These are phyloP conservation scores for Argentina silus DNA, from an alignment of 2,797 vertebrate genomes.

Conservation along the genomic window DNA sequence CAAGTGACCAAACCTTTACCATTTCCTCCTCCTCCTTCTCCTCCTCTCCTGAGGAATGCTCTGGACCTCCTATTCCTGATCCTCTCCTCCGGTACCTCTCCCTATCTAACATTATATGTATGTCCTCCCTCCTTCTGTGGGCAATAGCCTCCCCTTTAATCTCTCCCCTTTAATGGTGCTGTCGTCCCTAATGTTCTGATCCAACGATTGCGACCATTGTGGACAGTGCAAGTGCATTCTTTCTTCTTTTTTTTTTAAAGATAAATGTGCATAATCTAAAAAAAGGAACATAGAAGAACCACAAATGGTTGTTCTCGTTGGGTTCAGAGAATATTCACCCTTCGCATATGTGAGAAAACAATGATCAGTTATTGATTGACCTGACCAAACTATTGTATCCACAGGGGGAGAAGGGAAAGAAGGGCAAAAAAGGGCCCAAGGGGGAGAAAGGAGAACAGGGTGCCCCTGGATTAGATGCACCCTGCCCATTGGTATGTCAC, in stretches of 20 bases:
- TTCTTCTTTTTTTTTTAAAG: neutral
- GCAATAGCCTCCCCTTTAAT: constrained; percentile 70
- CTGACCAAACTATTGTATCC: constrained; percentile 94
- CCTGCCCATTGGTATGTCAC: constrained; percentile 99
- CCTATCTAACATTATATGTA: constrained; percentile 76
- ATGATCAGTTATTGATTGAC: constrained; percentile 50
- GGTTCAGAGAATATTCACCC: constrained; percentile 23
- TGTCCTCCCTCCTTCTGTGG: constrained; percentile 67
- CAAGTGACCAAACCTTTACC: constrained; percentile 55
- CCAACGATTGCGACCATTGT: constrained; percentile 52
- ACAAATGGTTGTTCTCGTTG: constrained; percentile 53
- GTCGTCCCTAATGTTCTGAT: constrained; percentile 51
- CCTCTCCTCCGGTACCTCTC: constrained; percentile 62
- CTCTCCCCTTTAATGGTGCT: constrained; percentile 51
- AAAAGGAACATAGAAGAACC: neutral
- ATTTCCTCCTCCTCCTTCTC: constrained; percentile 68
- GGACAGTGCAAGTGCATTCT: constrained; percentile 3
- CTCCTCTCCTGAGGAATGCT: constrained; percentile 70
- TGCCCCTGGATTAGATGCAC: constrained; percentile 99
- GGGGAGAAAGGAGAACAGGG: constrained; percentile 99
- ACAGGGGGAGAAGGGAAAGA: constrained; percentile 99
- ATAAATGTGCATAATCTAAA: neutral
- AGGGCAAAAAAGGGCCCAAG: constrained; percentile 99
- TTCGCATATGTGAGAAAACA: constrained; percentile 22
- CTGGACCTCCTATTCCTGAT: constrained; percentile 59